Evolutionary conservation across 1,140 invertebrate species (phyloP).

Genomic region (Acromyrmex charruanus): DNA sequence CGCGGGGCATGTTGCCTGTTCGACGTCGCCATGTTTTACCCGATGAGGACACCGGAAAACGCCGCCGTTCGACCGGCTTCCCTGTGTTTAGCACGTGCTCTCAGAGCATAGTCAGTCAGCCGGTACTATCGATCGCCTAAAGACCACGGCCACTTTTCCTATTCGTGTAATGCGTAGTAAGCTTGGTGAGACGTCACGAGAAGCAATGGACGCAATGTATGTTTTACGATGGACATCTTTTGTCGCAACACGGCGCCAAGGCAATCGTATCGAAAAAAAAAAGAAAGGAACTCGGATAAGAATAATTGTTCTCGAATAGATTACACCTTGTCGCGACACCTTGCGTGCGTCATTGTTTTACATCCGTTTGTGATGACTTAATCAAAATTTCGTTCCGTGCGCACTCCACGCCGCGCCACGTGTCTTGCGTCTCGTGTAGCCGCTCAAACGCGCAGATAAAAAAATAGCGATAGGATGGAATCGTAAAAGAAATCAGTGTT

Average conservation of each 20-base stretch:
- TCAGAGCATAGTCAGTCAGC: constrained; percentile 62
- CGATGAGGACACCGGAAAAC: constrained; percentile 40
- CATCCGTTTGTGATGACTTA: constrained; percentile 14
- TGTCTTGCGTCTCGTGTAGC: neutral
- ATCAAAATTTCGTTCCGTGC: constrained; percentile 18
- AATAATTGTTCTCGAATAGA: neutral
- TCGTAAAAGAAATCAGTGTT: constrained; percentile 24
- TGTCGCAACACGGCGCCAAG: neutral
- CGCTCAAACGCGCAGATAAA: constrained; percentile 18
- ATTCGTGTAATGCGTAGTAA: constrained; percentile 78
- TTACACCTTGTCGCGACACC: neutral
- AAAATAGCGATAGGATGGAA: constrained; percentile 9
- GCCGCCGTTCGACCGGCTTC: constrained; percentile 26
- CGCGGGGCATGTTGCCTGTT: constrained; percentile 19
- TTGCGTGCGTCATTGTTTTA: constrained; percentile 33
- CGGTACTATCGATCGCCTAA: constrained; percentile 76
- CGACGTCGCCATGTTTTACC: constrained; percentile 41
- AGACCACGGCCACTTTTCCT: constrained; percentile 71
- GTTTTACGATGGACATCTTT: neutral
- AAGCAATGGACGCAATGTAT: neutral
- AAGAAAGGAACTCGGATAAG: neutral
- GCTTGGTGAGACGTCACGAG: constrained; percentile 61
- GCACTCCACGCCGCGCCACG: neutral
- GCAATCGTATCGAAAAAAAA: constrained; percentile 14
- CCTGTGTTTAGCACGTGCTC: constrained; percentile 68